phyloP scores from a whole-genome alignment of 2,113 vertebrate genomes.

The Cathartes aura region DNA sequence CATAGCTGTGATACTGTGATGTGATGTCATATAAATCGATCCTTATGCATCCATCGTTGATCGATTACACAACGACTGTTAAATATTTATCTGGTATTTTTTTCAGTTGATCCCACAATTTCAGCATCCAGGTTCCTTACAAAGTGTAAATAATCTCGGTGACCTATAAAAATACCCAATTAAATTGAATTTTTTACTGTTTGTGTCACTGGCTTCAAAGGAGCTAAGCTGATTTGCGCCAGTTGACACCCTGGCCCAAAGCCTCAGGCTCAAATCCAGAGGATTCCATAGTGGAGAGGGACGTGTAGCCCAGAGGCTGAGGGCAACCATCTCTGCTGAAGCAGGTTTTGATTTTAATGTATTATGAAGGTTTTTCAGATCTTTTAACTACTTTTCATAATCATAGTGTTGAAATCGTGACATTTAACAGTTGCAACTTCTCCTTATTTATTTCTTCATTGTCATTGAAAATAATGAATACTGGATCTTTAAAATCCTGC shows the following conservation, averaged over 20 bases:
- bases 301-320: not conserved
- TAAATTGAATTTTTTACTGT: not conserved
- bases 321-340: not conserved
- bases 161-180: not conserved
- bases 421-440: not conserved
- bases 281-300: not conserved
- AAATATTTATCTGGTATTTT: constrained; percentile 7
- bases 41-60: not conserved
- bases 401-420: not conserved
- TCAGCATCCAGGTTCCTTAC: not conserved
- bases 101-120: not conserved
- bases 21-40: not conserved
- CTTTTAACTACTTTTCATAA: not conserved
- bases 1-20: not conserved
- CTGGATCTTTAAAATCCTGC: not conserved
- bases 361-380: not conserved
- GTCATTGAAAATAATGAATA: constrained; percentile 8
- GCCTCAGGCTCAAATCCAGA: not conserved
- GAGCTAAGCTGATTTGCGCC: not conserved
- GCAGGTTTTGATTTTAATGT: not conserved
- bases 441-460: not conserved
- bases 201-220: not conserved
- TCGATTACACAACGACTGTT: not conserved
- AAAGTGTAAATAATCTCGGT: not conserved
- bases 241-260: not conserved